Base-by-base conservation (phyloP, 2,888 invertebrate genomes). In the Pyrrhia umbra region DNA sequence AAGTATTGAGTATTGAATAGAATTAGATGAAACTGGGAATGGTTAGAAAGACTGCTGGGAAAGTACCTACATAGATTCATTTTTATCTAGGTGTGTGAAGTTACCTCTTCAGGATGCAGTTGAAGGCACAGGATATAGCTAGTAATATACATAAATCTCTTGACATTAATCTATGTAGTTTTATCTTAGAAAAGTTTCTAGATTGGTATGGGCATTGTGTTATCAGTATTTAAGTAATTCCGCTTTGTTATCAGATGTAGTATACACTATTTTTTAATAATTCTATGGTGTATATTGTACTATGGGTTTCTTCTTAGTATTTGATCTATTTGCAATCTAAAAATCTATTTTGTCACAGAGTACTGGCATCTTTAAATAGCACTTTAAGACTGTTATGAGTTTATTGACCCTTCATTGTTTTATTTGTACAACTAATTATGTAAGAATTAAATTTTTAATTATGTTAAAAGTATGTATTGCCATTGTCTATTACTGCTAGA, bases 171-270 rank as follows among this genome's bases (percentile, higher is more conserved):
- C n/a, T n/a, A n/a, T n/a, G n/a, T n/a, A n/a, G n/a, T n/a, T n/a
- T n/a, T n/a, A n/a, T n/a, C n/a, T n/a, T 34, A 34, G 13, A n/a
- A 34, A 30, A n/a, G 2, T 13, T 34, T n/a, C 34, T 30, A 30
- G n/a, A 30, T 30, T 9, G 30, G 6, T 34, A 34, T 1, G 4
- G 4, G 34, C 4, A 9, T n/a, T 34, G 13, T 3, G 4, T 34
- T 34, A 34, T 34, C 34, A 34, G 34, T 34, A 34, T 2, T n/a
- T n/a, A 34, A 34, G 34, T 34, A n/a, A 34, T n/a, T 34, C 34
- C n/a, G 34, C 34, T 34, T 34, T 34, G 34, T 34, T 34, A 34
- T 34, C 34, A 34, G 34, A 34, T 34, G 34, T 34, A 43, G 21
- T 43, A 23, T 21, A 2, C 21, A 43, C n/a, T 43, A 43, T n/a